These are phyloP conservation scores for Phenacoccus solenopsis DNA, from an alignment of 1,140 invertebrate genomes.

Conservation along the genomic window DNA sequence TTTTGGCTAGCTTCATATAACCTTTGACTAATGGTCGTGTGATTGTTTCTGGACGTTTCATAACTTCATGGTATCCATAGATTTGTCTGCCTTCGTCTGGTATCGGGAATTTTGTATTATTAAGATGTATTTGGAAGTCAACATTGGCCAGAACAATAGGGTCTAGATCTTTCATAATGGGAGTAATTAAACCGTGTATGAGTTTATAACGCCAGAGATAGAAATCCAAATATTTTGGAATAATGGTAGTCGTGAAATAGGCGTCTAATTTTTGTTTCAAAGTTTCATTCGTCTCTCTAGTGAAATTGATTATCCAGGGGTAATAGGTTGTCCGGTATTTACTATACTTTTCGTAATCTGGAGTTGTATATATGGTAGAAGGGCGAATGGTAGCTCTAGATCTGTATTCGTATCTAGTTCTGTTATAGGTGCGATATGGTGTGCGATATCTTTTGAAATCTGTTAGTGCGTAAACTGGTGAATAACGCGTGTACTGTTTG, in stretches of 20 bases:
- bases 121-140: not conserved
- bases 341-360: too few species aligned
- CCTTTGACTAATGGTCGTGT: not conserved
- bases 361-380: too few species aligned
- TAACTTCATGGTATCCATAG: not conserved
- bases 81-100: not conserved
- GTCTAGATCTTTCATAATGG: not conserved
- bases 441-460: too few species aligned
- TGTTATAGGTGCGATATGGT: too few species aligned
- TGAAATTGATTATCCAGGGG: too few species aligned
- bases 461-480: too few species aligned
- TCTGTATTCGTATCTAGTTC: too few species aligned
- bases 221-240: not conserved
- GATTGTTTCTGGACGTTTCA: not conserved
- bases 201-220: not conserved
- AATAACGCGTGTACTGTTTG: too few species aligned
- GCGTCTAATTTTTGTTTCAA: not conserved
- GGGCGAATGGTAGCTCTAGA: too few species aligned
- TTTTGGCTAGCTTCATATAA: not conserved
- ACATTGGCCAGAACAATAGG: not conserved
- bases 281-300: too few species aligned
- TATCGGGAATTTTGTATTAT: not conserved
- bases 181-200: not conserved
- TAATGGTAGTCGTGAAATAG: not conserved
- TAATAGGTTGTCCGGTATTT: too few species aligned